Percentiles rank a stretch among this genome's conserved stretches.
phyloP scores from a whole-genome alignment of 2,113 vertebrate species.

The Sylvietta virens region DNA sequence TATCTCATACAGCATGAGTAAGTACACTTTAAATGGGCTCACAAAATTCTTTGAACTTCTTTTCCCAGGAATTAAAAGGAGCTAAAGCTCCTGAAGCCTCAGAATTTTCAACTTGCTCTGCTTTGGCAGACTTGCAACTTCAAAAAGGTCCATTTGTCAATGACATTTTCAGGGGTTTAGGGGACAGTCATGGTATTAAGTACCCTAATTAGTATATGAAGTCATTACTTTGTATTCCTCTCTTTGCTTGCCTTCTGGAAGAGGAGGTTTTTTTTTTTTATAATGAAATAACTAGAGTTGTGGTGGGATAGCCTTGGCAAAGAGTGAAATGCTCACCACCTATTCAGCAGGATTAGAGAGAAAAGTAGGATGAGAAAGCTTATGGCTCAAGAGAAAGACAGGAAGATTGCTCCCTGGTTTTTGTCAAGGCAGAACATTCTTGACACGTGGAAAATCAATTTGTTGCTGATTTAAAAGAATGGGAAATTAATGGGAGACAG shows the following conservation, averaged over 20 bases:
- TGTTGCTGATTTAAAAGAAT: neutral
- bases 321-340: neutral
- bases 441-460: neutral
- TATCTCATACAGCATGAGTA: neutral
- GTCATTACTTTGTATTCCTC: neutral
- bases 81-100: neutral
- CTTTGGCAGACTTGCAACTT: neutral
- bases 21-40: neutral
- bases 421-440: neutral
- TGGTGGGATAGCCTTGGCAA: neutral
- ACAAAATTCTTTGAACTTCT: neutral
- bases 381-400: neutral
- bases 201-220: neutral
- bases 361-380: neutral
- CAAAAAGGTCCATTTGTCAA: neutral
- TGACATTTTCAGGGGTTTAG: neutral
- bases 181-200: neutral
- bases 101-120: neutral
- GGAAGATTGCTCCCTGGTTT: neutral
- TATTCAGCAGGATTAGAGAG: neutral
- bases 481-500: neutral
- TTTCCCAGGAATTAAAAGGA: neutral
- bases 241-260: neutral
- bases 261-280: neutral
- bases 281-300: neutral